Base-by-base conservation (phyloP, 2,797 vertebrate genomes). In the Tamandua tetradactyla region DNA sequence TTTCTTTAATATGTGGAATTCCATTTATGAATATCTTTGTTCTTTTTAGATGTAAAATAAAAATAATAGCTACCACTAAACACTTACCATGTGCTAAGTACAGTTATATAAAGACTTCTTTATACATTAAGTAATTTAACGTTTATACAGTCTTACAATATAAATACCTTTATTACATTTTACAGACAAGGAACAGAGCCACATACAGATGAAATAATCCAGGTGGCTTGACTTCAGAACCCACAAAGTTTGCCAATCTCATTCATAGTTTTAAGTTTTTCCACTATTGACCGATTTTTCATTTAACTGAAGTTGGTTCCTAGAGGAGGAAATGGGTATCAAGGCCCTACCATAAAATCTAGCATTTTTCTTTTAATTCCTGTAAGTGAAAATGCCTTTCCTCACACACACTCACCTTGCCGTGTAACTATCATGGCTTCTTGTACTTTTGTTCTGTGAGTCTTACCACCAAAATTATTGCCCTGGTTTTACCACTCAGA, bases 271-370 rank as follows among this genome's bases (percentile, higher is more conserved):
- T 84, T 66, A 75, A 13, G 10, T 42, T 87, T 92, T 78, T 2
- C 62, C 14, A 47, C 25, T 68, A 22, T 47, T 75, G 49, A 25
- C 10, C 72, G 80, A 72, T 49, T 49, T 79, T 59, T 82, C 11
- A n/a, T 68, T 62, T 61, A 72, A 47, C 15, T 85, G 8, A 8
- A 37, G 0, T 52, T 49, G 2, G 17, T 75, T 74, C 44, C 59
- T 76, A 25, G 79, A 92, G 35, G 35, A 62, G 59, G 66, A 88
- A 90, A 47, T 88, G 78, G 44, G 30, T 94, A 47, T 74, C 82
- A 18, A 44, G 64, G 44, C 22, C 81, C 1, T 72, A 20, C 35
- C 17, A 22, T 64, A 35, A 87, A 90, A n/a, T 52, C 23, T 57
- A 15, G 25, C 15, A 20, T 81, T 87, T 93, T 80, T 69, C 6